Conservation (phyloP, 2,797 vertebrate genomes). For the Periparus ater region DNA sequence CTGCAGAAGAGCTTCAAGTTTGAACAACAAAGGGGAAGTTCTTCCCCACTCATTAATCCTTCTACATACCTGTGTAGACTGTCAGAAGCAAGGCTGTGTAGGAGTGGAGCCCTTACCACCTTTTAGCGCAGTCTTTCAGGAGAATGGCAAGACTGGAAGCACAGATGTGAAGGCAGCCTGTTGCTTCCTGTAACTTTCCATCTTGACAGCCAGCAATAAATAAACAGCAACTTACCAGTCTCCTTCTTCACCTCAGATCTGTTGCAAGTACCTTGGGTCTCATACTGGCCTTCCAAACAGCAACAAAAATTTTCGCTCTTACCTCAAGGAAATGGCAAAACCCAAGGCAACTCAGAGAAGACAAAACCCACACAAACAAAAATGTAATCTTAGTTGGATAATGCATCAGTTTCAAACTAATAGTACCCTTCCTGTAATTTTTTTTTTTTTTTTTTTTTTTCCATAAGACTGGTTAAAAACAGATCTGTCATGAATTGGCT, state of each 20-base stretch:
- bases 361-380: neutral
- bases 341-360: neutral
- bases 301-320: neutral
- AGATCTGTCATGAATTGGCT: neutral
- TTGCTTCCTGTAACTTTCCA: neutral
- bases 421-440: neutral
- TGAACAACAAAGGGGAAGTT: neutral
- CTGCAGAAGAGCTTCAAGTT: neutral
- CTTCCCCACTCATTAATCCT: neutral
- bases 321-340: neutral
- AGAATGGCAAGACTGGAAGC: neutral
- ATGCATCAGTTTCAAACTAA: neutral
- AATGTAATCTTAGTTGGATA: neutral
- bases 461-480: neutral
- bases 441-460: neutral
- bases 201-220: neutral
- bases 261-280: neutral
- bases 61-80: rapidly evolving
- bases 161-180: neutral
- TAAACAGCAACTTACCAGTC: neutral
- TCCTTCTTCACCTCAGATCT: neutral
- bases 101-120: neutral
- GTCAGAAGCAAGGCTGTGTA: neutral
- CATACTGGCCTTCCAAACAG: neutral
- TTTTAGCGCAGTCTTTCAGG: neutral